phyloP scores from a whole-genome alignment of 2,797 vertebrate species.

The Chiloscyllium punctatum region DNA sequence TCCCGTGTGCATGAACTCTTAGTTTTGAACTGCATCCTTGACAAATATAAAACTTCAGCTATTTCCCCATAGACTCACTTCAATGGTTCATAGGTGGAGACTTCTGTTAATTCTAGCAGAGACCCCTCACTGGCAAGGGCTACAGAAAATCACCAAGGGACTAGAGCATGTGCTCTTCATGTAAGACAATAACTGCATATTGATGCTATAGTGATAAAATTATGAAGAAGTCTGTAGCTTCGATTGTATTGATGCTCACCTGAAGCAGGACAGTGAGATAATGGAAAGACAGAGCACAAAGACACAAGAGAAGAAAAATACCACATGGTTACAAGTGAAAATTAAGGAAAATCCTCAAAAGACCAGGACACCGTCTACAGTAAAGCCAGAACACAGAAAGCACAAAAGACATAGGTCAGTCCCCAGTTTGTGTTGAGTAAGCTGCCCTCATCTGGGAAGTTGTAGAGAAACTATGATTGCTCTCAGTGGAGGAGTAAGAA shows the following conservation, averaged over 20 bases:
- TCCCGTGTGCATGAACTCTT: not conserved
- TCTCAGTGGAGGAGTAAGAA: not conserved
- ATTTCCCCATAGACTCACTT: not conserved
- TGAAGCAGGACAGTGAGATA: not conserved
- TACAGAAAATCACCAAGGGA: not conserved
- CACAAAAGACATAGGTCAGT: not conserved
- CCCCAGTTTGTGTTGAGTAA: not conserved
- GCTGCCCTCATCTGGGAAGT: not conserved
- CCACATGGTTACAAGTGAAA: not conserved
- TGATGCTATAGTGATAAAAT: not conserved
- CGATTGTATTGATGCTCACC: not conserved
- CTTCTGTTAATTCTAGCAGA: not conserved
- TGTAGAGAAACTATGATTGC: not conserved
- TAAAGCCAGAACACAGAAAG: not conserved
- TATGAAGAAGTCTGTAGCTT: not conserved
- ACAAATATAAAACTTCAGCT: not conserved
- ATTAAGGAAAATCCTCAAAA: not conserved
- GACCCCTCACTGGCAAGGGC: not conserved
- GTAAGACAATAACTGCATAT: not conserved
- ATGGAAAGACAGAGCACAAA: not conserved
- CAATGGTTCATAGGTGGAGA: not conserved
- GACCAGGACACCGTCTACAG: not conserved
- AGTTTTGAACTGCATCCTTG: not conserved
- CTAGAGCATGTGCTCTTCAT: not conserved
- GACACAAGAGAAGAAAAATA: not conserved